Evolutionary conservation across 2,888 invertebrate genomes (phyloP), one percentile per base, ranked within the genome.

Genomic region (Rotaria macrura): DNA sequence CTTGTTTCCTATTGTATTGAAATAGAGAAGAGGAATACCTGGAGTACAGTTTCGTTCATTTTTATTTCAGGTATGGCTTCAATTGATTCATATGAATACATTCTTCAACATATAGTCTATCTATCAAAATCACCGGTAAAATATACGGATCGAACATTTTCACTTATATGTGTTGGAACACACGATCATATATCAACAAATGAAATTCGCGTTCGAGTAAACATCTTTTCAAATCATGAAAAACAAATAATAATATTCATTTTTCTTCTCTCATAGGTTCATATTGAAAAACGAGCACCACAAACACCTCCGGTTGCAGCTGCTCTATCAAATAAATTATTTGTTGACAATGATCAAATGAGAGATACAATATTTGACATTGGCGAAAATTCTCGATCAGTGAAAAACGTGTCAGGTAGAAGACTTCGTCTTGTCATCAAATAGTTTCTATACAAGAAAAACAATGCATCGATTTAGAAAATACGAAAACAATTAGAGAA

Each of bases 141-240:
- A 79, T 79, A 79, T n/a, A 40, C 10, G 9, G 79, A 79, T 43
- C 79, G 79, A 43, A 40, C n/a, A 43, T 79, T 79, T 79, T 79
- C 79, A 25, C 43, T 79, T 25, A n/a, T 79, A 2, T 79, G 79
- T 79, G 20, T 79, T n/a, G 43, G 43, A 25, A 38, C n/a, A 43
- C 25, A 43, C 25, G 79, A 79, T 38, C 79, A 79, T 43, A n/a
- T 79, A 25, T 43, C 43, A 79, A 79, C 79, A 79, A 79, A 79
- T n/a, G 79, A 79, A 79, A n/a, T 79, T 43, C 79, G 12, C 14
- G 25, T 79, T 79, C 79, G n/a, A 79, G 79, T 79, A 79, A 65
- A 29, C 6, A 57, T 29, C 10, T 65, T 6, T 65, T 29, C 20
- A 10, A 20, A 29, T 34, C 3, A 65, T 2, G 2, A 29, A 65